Conservation (phyloP, 2,113 vertebrate species). For the Triplophysa dalaica region DNA sequence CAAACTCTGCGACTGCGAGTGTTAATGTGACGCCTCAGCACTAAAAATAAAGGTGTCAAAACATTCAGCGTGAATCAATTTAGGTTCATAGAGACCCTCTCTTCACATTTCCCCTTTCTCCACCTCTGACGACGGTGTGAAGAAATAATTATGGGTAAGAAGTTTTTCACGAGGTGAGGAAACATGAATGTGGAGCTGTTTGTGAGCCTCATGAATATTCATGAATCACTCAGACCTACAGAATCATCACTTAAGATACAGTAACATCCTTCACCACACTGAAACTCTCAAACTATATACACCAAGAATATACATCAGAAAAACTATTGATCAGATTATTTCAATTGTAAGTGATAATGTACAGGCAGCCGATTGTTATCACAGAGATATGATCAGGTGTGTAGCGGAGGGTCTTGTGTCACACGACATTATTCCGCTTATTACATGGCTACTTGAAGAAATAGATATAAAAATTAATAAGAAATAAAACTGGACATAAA, state of each 20-base stretch:
- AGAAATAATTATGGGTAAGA: conserved; percentile 51
- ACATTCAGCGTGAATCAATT: conserved; percentile 54
- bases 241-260: not conserved
- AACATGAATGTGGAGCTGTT: conserved; percentile 47
- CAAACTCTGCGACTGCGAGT: conserved; percentile 11
- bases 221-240: not conserved
- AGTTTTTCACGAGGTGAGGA: conserved; percentile 44
- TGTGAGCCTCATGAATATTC: conserved; percentile 44
- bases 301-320: no score
- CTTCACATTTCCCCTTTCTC: conserved; percentile 26
- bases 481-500: no score
- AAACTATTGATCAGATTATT: no score
- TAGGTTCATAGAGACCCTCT: conserved; percentile 27
- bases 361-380: no score
- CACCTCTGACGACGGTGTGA: conserved; percentile 43
- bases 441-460: no score
- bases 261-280: not conserved
- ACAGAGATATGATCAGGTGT: no score
- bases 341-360: not conserved
- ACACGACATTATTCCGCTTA: no score
- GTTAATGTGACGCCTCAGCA: conserved; percentile 46
- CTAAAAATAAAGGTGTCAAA: conserved; percentile 48
- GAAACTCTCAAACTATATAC: no score
- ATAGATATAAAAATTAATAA: no score
- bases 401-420: no score